Base-by-base conservation (phyloP, 1,140 invertebrate genomes). In the Brachionus plicatilis region DNA sequence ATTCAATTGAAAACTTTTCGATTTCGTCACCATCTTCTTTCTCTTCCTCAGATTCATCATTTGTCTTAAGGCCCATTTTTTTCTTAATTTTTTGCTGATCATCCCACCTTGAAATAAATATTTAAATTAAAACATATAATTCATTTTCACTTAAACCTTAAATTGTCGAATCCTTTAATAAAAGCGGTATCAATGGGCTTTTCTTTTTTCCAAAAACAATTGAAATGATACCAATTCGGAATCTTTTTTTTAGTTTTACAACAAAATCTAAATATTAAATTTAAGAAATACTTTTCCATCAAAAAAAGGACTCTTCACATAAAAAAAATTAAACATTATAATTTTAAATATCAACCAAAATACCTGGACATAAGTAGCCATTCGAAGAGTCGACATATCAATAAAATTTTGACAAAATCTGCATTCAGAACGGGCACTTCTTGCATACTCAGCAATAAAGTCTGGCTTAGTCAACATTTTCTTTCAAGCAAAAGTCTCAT, bases 351-450 rank as follows among this genome's bases (percentile, higher is more conserved):
- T 9, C n/a, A 0, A 7, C 1, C 17, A 2, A 5, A 14, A 1
- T 91, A 96, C 95, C 93, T 96, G 95, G 33, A 95, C 92, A 92
- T 97, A 93, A 24, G 93, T 91, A 9, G 95, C 96, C 41, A 98
- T 87, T 68, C 96, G 90, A 50, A 98, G 87, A 2, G 88, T 87
- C 84, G 93, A 94, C 88, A 96, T 94, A 0, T 87, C 87, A 86
- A 98, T 97, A 6, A 89, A 85, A 27, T 86, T 88, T 89, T 95
- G 95, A 89, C 96, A 98, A 45, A 89, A 91, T 92, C 94, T 95
- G 88, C 96, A 98, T 7, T 90, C 89, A 0, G 95, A 92, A 87
- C 96, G 90, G 4, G 92, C 92, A 87, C 92, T 93, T 91, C 96
- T 97, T 0, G 96, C 94, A 91, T 98, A 98, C 91, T 98, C 96